Conservation (phyloP, 1,140 invertebrate species). For the Apis cerana region DNA sequence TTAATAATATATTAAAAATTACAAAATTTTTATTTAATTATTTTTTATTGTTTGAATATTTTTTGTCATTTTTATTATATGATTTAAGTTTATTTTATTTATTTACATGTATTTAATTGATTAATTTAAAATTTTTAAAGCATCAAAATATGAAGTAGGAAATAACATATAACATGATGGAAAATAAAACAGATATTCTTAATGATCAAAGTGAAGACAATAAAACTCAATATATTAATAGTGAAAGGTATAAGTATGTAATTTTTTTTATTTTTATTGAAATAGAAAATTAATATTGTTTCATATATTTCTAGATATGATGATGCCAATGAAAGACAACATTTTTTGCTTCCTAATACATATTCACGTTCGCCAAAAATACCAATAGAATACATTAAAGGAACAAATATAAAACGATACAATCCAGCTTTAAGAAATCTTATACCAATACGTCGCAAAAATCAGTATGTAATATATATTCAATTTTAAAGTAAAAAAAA, state of each 20-base stretch:
- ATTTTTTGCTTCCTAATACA: constrained; percentile 56
- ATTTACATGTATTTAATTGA: not conserved
- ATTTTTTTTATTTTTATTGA: not conserved
- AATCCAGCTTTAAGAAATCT: constrained; percentile 67
- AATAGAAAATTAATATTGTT: not conserved
- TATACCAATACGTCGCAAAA: constrained; percentile 64
- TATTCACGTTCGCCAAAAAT: constrained; percentile 53
- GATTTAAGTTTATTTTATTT: too few relatives aligned
- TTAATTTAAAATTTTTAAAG: not conserved
- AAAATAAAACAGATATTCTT: not conserved
- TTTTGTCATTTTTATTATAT: too few relatives aligned
- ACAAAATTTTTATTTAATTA: too few relatives aligned
- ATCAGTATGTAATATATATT: constrained; percentile 57
- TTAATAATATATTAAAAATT: not conserved
- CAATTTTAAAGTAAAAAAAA: not conserved
- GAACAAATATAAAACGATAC: constrained; percentile 59
- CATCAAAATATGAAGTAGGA: too few relatives aligned
- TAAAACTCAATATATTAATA: not conserved
- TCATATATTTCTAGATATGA: constrained; percentile 20
- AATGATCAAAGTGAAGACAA: not conserved
- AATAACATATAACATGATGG: not conserved
- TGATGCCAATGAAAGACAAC: constrained; percentile 15
- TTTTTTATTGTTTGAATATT: too few relatives aligned
- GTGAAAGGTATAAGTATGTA: constrained; percentile 23
- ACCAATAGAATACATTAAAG: constrained; percentile 54